Base-by-base conservation (phyloP, 2,888 invertebrate genomes). In the Andrena hattorfiana region DNA sequence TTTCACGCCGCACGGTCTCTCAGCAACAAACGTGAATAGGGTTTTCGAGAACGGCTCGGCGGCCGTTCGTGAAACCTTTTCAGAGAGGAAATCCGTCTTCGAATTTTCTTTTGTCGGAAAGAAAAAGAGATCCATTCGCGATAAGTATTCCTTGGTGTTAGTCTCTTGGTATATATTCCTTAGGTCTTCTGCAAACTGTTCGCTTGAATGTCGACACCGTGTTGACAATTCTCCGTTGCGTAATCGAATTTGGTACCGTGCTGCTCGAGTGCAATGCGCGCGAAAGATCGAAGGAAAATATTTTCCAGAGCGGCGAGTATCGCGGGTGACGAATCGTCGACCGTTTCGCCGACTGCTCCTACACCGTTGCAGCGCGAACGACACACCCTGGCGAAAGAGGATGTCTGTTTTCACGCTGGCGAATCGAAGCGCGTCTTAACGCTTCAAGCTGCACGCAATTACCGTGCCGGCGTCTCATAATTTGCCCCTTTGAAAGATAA, bases 241-340 rank as follows among this genome's bases (percentile, higher is more conserved):
- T 16, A 48, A 63, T 51, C 49, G 20, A 48, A 63, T 62, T 51
- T 62, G 8, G 10, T 30, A 30, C 28, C 3, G 28, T 26, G 7
- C 13, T 2, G n/a, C 16, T 4, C 62, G 16, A 7, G 60, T 26
- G 23, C 16, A 26, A 2, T 13, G 6, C 10, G 6, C 32, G 10
- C 28, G 48, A 48, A n/a, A 48, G 59, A 68, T 75, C 4, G 20
- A 32, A 69, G 32, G 48, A 6, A 68, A 68, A 75, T 49, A 49
- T 75, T 69, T 32, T 49, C 60, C 59, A 23, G 2, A n/a, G 59
- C 60, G 30, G 48, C 10, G 28, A 16, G 35, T 20, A 48, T 16
- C 56, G 5, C 32, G 48, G 28, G 30, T 20, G 60, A 30, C 49
- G 48, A 60, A 70, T 60, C 48, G 30, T 6, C 30, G 1, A 28